These are phyloP conservation scores for Cuniculus paca DNA, from an alignment of 2,797 vertebrate species.

Conservation along the genomic window DNA sequence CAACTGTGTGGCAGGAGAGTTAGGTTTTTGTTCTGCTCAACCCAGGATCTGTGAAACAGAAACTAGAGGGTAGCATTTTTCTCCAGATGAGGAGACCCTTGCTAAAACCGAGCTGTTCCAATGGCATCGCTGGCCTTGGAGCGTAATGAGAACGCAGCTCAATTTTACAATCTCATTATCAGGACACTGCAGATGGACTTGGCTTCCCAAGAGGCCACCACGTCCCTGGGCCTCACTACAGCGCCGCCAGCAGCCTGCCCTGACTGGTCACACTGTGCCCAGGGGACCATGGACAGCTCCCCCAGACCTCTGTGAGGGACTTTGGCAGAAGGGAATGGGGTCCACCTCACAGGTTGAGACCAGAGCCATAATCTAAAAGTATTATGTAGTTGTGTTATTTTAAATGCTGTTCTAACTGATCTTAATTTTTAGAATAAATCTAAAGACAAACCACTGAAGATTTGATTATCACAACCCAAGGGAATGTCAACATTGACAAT, in stretches of 20 bases:
- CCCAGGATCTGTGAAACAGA: neutral
- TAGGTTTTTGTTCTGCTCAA: neutral
- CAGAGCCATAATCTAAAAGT: neutral
- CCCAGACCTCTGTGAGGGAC: neutral
- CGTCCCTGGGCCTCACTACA: neutral
- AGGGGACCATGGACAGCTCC: constrained; percentile 72
- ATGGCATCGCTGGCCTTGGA: neutral
- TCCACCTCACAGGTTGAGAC: neutral
- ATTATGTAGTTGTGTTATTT: neutral
- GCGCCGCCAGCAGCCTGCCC: neutral
- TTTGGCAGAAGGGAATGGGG: neutral
- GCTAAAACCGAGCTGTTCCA: neutral
- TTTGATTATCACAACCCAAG: neutral
- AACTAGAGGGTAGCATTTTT: neutral
- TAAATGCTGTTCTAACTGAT: neutral
- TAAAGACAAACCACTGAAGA: neutral
- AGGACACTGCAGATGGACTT: neutral
- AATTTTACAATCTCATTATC: neutral
- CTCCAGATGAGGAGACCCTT: neutral
- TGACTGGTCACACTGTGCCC: neutral
- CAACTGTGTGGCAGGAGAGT: neutral
- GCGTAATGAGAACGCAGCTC: neutral
- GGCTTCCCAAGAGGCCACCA: neutral
- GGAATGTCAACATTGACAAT: neutral
- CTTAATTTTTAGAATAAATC: neutral